phyloP scores from a whole-genome alignment of 2,113 vertebrate species.

The Diglossa brunneiventris region DNA sequence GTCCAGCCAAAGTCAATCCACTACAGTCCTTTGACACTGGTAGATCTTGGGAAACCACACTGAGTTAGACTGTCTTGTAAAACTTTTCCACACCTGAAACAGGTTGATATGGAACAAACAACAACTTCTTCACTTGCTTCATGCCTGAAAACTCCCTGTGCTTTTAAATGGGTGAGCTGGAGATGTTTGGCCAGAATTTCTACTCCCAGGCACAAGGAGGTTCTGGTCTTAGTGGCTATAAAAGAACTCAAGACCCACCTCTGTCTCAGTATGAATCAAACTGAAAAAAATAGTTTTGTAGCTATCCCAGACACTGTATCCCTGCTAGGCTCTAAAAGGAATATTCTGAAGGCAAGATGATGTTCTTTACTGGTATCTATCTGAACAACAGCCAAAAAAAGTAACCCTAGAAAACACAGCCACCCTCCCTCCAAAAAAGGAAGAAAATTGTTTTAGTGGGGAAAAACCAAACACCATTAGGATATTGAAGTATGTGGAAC shows the following conservation, averaged over 20 bases:
- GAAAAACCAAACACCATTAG: neutral
- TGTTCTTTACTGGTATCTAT: neutral
- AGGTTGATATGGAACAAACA: neutral
- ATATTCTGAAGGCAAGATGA: neutral
- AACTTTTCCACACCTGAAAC: neutral
- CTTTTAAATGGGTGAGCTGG: neutral
- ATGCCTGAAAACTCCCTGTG: neutral
- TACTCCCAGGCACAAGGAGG: neutral
- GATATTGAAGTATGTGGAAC: neutral
- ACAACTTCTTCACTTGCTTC: neutral
- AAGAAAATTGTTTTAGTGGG: neutral
- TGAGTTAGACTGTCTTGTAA: neutral
- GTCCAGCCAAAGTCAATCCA: neutral
- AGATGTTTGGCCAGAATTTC: neutral
- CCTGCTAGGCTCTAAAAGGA: neutral
- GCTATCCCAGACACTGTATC: neutral
- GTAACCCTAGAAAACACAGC: neutral
- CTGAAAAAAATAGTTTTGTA: neutral
- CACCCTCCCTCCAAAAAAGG: rapidly evolving
- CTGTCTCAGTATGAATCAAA: neutral
- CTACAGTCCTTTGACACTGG: neutral
- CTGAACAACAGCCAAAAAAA: neutral
- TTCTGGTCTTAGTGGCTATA: neutral
- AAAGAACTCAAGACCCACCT: neutral
- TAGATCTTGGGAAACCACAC: neutral